Conservation (phyloP, 2,888 invertebrate genomes). For the Ametastegia equiseti region DNA sequence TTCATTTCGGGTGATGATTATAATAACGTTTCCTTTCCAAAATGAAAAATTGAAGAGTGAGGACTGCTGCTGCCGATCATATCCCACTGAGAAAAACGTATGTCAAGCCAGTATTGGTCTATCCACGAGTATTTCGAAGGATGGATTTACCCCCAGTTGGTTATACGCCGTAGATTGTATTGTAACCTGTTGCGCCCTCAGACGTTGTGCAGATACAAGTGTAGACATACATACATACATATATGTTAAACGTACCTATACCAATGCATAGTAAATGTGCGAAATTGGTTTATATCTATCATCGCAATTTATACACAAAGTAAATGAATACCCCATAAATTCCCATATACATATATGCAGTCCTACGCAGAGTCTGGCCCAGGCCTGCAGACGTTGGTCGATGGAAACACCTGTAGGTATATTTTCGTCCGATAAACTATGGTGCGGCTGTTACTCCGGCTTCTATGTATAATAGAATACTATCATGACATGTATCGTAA, state of each 20-base stretch:
- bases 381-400: background rate
- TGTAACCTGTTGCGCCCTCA: slow-evolving; percentile 41
- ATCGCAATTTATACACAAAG: background rate
- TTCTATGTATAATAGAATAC: slow-evolving; percentile 21
- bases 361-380: no score
- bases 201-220: slow-evolving; percentile 9
- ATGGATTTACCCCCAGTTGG: background rate
- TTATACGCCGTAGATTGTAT: background rate
- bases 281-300: background rate
- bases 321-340: background rate
- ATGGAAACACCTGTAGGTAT: slow-evolving; percentile 9
- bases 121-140: slow-evolving; percentile 24
- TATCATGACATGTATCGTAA: slow-evolving; percentile 4
- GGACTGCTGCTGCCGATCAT: no score
- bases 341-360: no score
- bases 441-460: background rate
- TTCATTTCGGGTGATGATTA: no score
- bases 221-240: background rate
- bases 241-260: no score
- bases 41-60: no score
- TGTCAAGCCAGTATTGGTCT: slow-evolving; percentile 3
- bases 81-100: no score
- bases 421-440: background rate
- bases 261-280: no score
- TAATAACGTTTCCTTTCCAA: no score